These are phyloP conservation scores for Mallateleia sp. DNA, from an alignment of 2,888 invertebrate species.

Conservation along the genomic window DNA sequence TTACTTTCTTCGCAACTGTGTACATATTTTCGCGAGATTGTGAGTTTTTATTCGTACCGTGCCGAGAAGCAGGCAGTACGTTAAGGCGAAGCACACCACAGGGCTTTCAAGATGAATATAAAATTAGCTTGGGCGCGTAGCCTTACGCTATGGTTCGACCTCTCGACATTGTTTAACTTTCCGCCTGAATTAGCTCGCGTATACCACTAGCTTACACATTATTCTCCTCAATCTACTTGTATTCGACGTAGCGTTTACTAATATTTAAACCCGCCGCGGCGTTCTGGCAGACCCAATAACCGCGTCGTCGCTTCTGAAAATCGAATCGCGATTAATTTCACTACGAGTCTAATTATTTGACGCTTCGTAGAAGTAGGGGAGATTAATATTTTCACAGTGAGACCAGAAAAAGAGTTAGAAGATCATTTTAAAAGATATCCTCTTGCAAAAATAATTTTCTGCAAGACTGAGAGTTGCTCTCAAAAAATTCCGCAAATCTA, in stretches of 20 bases:
- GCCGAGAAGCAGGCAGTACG: slow-evolving; percentile 7
- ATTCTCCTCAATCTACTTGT: slow-evolving; percentile 70
- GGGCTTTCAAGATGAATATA: slow-evolving; percentile 65
- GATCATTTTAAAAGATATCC: no score
- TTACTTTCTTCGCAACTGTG: no score
- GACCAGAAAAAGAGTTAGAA: no score
- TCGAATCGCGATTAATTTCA: slow-evolving; percentile 4
- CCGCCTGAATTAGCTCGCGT: slow-evolving; percentile 87
- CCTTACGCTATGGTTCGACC: slow-evolving; percentile 55
- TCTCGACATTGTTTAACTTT: slow-evolving; percentile 87
- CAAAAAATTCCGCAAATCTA: no score
- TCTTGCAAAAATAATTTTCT: no score
- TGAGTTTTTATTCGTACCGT: slow-evolving; percentile 23
- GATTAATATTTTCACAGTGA: no score
- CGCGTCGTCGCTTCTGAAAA: not conserved
- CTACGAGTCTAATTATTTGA: slow-evolving; percentile 6
- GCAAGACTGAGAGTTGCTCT: no score
- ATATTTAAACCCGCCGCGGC: slow-evolving; percentile 55
- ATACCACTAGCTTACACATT: slow-evolving; percentile 68
- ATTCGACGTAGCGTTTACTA: slow-evolving; percentile 54
- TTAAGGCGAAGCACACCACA: slow-evolving; percentile 52
- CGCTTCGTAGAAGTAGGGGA: no score
- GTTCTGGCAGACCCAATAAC: slow-evolving; percentile 14
- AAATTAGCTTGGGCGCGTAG: slow-evolving; percentile 53
- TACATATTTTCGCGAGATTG: slow-evolving; percentile 14